These are phyloP conservation scores for Chauna torquata DNA, from an alignment of 2,113 vertebrate species.

Conservation along the genomic window DNA sequence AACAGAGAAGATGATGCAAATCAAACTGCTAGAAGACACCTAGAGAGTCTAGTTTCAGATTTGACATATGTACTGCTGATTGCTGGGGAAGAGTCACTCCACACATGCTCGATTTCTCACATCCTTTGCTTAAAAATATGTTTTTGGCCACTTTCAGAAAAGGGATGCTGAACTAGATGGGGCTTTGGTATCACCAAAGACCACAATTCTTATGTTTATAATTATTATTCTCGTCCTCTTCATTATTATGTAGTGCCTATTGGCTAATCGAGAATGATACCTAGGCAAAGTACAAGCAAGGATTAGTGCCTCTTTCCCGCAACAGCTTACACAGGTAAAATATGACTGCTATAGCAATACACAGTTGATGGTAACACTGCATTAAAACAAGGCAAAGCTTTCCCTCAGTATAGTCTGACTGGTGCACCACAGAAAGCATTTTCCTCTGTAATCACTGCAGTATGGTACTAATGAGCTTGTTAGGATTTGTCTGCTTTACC, in stretches of 20 bases:
- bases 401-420: neutral
- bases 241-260: neutral
- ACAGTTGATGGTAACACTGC: neutral
- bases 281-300: neutral
- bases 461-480: constrained; percentile 55
- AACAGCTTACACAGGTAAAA: neutral
- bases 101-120: neutral
- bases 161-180: neutral
- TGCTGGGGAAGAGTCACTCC: neutral
- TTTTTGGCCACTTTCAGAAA: neutral
- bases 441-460: constrained; percentile 51
- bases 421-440: constrained; percentile 19
- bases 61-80: neutral
- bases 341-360: neutral
- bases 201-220: neutral
- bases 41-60: neutral
- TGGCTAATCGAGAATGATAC: neutral
- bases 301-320: neutral
- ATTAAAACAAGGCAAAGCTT: neutral
- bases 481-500: constrained; percentile 57
- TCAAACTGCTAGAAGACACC: neutral
- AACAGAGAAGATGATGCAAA: neutral
- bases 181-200: neutral
- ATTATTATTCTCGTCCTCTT: neutral
- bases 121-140: neutral